These are phyloP conservation scores for Ashinkailepas kermadecensis DNA, from an alignment of 2,888 invertebrate genomes.

Conservation along the genomic window DNA sequence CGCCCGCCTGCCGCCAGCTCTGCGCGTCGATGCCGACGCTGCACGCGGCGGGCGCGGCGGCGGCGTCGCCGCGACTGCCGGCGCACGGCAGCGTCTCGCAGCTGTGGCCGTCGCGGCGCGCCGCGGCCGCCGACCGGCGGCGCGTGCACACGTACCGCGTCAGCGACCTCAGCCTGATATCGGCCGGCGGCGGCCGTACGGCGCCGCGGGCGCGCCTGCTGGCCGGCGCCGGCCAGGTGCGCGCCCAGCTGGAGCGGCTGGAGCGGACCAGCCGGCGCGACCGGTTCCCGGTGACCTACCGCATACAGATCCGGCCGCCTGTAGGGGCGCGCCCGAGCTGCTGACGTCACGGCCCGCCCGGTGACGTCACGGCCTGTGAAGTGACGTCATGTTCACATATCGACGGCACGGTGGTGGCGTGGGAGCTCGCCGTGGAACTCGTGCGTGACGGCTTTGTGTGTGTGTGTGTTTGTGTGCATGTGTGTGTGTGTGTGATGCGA, in stretches of 20 bases:
- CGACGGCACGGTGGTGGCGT: no score
- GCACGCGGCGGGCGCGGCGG: neutral
- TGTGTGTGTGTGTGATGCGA: no score
- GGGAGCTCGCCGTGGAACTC: no score
- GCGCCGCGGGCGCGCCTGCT: neutral
- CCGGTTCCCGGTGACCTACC: neutral
- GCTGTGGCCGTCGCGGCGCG: neutral
- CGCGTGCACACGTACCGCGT: slow-evolving; percentile 29
- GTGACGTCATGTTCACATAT: no score
- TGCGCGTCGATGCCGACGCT: neutral
- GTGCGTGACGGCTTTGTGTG: no score
- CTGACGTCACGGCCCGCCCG: no score
- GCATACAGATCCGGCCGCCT: neutral
- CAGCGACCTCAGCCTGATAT: slow-evolving; percentile 28
- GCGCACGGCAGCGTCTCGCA: neutral
- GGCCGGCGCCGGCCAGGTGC: neutral
- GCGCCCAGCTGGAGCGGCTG: neutral
- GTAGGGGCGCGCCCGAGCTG: neutral
- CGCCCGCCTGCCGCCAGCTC: neutral
- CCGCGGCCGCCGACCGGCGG: neutral
- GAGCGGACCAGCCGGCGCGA: neutral
- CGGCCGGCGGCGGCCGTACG: slow-evolving; percentile 24
- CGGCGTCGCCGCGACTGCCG: neutral
- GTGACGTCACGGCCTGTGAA: no score
- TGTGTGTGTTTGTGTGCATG: no score